Percentiles rank a stretch among this genome's conserved stretches.
These are phyloP conservation scores for Lasioglossum leucozonium DNA, from an alignment of 2,888 invertebrate species.

Conservation along the genomic window DNA sequence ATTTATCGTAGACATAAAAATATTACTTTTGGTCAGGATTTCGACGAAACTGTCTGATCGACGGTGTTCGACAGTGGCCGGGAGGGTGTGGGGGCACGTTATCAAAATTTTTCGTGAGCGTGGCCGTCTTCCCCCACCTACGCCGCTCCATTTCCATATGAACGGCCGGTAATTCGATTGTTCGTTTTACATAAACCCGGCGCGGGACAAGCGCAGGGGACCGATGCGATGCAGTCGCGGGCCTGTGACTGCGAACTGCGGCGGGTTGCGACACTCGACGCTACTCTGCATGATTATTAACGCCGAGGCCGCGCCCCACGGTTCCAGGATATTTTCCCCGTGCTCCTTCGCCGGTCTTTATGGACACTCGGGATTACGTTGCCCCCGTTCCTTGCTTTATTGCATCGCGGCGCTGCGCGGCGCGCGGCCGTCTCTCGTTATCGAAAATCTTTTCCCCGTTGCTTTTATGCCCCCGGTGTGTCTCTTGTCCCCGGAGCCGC, in stretches of 20 bases:
- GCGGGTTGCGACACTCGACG: slow-evolving; percentile 60
- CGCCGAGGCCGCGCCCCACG: slow-evolving; percentile 60
- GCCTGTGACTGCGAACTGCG: not conserved
- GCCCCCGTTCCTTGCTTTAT: slow-evolving; percentile 8
- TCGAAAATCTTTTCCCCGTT: slow-evolving; percentile 24
- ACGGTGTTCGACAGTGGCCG: not conserved
- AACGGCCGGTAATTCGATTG: slow-evolving; percentile 43
- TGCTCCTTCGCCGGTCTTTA: slow-evolving; percentile 45
- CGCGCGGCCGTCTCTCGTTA: not conserved
- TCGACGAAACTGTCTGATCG: not conserved
- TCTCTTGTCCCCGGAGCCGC: not conserved
- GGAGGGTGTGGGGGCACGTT: not conserved
- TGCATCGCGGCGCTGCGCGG: not conserved
- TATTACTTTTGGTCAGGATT: not conserved
- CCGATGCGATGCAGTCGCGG: slow-evolving; percentile 58
- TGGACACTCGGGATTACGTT: slow-evolving; percentile 32
- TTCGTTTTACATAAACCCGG: slow-evolving; percentile 52
- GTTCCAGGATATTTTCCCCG: slow-evolving; percentile 33
- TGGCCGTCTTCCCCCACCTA: slow-evolving; percentile 7
- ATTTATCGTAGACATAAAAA: no score
- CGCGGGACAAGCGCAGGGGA: slow-evolving; percentile 47
- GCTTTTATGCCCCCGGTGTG: not conserved
- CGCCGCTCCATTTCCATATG: slow-evolving; percentile 51
- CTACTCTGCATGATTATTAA: slow-evolving; percentile 67
- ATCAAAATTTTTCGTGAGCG: slow-evolving; percentile 48